Base-by-base conservation (phyloP, 2,888 invertebrate species). In the Leptogaster cylindrica region DNA sequence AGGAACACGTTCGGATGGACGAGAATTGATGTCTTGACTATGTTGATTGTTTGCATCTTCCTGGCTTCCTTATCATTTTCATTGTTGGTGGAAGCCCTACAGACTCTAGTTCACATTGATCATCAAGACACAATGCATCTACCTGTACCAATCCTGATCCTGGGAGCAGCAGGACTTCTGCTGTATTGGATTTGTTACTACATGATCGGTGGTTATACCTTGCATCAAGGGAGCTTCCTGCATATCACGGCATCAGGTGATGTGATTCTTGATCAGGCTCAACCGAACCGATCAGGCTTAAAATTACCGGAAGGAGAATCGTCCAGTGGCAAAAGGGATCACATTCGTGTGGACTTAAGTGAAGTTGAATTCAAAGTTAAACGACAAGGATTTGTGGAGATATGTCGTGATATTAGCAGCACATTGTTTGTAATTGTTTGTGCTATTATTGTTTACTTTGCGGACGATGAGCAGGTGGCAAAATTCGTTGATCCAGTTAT, bases 1-100 rank as follows among this genome's bases (percentile, higher is more conserved):
- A 88, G 89, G 70, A 95, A 94, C 78, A 95, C 95, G 0, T 95
- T 95, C 75, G 95, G 95, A 6, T 95, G 95, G 95, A 91, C 93
- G 2, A 86, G 95, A 71, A 90, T 94, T 61, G 93, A 95, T 75
- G 90, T 95, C n/a, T 84, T 94, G 5, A 89, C 91, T 41, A 88
- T 92, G 83, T 81, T 94, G 44, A 88, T 91, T 2, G 90, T 91
- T 58, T 91, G 90, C 78, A 89, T 92, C 39, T 89, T 94, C 72
- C 84, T 94, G 70, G 89, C 89, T 0, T 93, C 95, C 0, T 86
- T 95, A 69, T 89, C 91, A 46, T 90, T 94, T 76, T 92, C 93
- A 0, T 82, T 93, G 48, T 80, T 91, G 3, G 88, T 93, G 3
- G 93, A 94, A 80, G 90, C 92, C 0, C 76, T 93, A 41, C 93